Conservation (phyloP, 2,113 vertebrate species). For the Vulpes ferrilata region DNA sequence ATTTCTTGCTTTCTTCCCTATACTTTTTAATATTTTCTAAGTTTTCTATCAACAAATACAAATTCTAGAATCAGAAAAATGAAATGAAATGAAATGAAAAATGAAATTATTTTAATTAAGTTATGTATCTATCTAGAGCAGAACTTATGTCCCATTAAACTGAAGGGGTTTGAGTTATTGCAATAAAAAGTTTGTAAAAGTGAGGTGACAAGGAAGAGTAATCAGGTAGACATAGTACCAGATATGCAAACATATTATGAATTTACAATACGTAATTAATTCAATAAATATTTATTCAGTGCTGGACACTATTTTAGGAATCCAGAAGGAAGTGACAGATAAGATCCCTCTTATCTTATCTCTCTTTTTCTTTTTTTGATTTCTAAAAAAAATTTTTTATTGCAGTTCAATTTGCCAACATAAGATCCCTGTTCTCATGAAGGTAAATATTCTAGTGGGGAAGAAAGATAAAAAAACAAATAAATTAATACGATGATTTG, state of each 20-base stretch:
- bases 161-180: neutral
- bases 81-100: too few relatives aligned
- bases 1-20: constrained; percentile 23
- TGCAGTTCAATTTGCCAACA: neutral
- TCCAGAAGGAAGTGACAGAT: neutral
- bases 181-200: neutral
- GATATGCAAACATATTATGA: neutral
- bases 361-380: too few relatives aligned
- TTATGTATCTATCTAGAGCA: neutral
- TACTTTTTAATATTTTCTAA: neutral
- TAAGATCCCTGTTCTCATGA: neutral
- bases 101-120: neutral
- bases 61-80: constrained; percentile 26
- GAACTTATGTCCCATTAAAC: neutral
- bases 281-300: constrained; percentile 7
- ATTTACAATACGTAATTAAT: neutral
- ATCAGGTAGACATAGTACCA: neutral
- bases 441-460: neutral
- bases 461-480: neutral
- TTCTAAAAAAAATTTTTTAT: too few relatives aligned
- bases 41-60: constrained; percentile 11
- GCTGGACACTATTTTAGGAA: neutral
- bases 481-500: neutral
- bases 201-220: neutral
- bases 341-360: neutral